Conservation (phyloP, 2,888 invertebrate genomes). For the Fragum sueziense region DNA sequence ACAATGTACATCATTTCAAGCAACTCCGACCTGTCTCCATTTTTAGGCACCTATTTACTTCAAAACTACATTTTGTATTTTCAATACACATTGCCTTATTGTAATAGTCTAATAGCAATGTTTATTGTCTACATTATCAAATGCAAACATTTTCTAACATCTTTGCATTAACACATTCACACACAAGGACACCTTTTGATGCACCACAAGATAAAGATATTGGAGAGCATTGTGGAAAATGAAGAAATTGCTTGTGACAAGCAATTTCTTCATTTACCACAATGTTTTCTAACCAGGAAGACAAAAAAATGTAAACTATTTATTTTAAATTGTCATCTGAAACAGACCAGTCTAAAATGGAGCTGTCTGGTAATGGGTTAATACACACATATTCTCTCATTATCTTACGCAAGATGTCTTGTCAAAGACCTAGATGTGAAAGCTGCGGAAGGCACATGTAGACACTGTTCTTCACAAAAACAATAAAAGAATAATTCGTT, state of each 20-base stretch:
- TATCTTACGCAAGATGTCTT: background rate
- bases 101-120: no score
- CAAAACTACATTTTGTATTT: no score
- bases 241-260: conserved; percentile 1
- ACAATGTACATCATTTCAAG: no score
- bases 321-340: background rate
- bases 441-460: background rate
- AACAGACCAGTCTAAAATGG: background rate
- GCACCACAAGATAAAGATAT: background rate
- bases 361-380: background rate
- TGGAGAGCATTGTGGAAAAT: background rate
- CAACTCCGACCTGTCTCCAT: no score
- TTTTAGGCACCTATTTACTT: no score
- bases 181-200: background rate
- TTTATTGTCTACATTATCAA: no score
- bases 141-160: no score
- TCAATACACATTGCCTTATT: no score
- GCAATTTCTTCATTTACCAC: conserved; percentile 12
- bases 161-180: background rate
- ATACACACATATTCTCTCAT: background rate
- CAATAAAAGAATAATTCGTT: no score
- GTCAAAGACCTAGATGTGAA: background rate
- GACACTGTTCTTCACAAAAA: background rate
- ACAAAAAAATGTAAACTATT: background rate
- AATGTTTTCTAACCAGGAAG: background rate